Evolutionary conservation across 2,113 vertebrate genomes (phyloP), one percentile per base, ranked within the genome.

Genomic region (Gulo gulo): DNA sequence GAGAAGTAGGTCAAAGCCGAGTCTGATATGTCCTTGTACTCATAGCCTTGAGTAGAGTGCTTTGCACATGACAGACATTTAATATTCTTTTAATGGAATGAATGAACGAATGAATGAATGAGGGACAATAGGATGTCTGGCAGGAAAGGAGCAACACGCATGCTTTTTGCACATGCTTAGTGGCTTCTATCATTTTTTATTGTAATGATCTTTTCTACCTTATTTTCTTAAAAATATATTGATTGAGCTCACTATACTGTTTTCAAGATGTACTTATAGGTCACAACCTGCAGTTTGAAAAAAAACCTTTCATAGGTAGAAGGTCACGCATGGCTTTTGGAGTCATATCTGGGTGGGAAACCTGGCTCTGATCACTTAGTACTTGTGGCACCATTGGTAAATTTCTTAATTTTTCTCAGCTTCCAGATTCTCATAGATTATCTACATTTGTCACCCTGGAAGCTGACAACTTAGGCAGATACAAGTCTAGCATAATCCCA

Each of bases 401-500:
- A 3, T 84, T 65, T 69, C 69, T 73, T 74, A 78, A 69, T 96
- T 97, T 95, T 50, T 93, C 36, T 61, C 74, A 69, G 34, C 80
- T 2, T 24, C 50, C 13, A 69, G 4, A 71, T 93, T 91, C 90
- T 95, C 55, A 94, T 78, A 81, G 88, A 52, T 63, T 88, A 78
- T 50, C 95, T 91, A 83, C 45, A 87, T 1, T 92, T 97, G 94
- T 96, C 73, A 21, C 82, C 84, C 79, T 80, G 59, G 93, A 96
- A 57, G 57, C 2, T 78, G 84, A 84, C 82, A 80, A 88, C 52
- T 95, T 93, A 96, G 95, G 87, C 78, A 93, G 92, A 1, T 16
- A 76, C 71, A 89, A 93, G 71, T 96, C 89, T 92, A 93, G 31
- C 59, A 90, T 3, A 84, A 69, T 96, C 90, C 96, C 89, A 95